Base-by-base conservation (phyloP, 2,888 invertebrate genomes). In the Agrotis puta region DNA sequence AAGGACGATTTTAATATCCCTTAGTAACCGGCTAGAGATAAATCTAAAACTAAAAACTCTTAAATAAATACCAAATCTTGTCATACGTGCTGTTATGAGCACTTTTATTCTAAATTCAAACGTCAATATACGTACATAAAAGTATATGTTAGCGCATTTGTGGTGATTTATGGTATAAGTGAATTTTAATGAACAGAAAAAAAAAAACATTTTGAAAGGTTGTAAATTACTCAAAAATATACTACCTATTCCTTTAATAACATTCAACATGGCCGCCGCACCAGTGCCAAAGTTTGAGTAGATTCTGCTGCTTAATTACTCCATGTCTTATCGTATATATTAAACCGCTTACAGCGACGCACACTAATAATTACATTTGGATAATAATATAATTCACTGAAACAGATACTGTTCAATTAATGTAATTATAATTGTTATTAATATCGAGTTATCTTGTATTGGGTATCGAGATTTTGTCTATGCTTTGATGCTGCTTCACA, bases 321-420 rank as follows among this genome's bases (percentile, higher is more conserved):
- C 84, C 81, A 56, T 58, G 62, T 66, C 69, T 79, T 69, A 69
- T 78, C 77, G 70, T 77, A 84, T 85, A 85, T 85, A 85, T 78
- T 85, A 84, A 85, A 83, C 77, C 77, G 79, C 85, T 79, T 70
- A 73, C 70, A 62, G 69, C 77, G 70, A 77, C 74, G 63, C 64
- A 64, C 39, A 74, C 53, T 79, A 81, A 79, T 84, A 82, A 89
- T 84, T 81, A 82, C 70, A 86, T 84, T 77, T 57, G 74, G 71
- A 78, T 76, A 81, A 78, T 77, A 78, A 77, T 81, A 70, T 83
- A 84, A 88, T 85, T 84, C 64, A 68, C 62, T 78, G 85, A 81
- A 87, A 86, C 77, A 82, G 83, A 88, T 88, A 88, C 81, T 74
- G 83, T 85, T 79, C 77, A 81, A 87, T 89, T 86, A 87, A 83